A percentile compares a stretch with the other conserved stretches of the same genome.
These are phyloP conservation scores for Bufo gargarizans DNA, from an alignment of 2,113 vertebrate genomes.

Conservation along the genomic window DNA sequence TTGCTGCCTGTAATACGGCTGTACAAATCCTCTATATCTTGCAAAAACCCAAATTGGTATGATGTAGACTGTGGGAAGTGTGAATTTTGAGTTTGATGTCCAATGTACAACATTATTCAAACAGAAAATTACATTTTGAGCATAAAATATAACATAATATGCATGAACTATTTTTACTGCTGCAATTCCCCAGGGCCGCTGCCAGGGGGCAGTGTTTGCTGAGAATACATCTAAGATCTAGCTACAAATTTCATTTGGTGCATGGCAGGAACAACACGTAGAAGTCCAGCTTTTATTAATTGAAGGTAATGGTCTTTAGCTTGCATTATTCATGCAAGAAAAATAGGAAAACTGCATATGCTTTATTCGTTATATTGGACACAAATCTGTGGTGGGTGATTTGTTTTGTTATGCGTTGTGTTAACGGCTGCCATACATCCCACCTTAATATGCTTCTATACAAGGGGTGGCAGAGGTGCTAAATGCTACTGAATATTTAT, in stretches of 20 bases:
- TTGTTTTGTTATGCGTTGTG: too few species aligned
- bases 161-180: background rate
- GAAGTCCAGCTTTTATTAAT: background rate
- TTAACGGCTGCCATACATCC: too few species aligned
- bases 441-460: too few species aligned
- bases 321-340: too few species aligned
- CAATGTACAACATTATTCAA: background rate
- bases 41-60: background rate
- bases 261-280: background rate
- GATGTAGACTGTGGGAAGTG: background rate
- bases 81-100: background rate
- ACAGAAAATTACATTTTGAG: background rate
- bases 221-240: background rate
- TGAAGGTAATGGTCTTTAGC: background rate
- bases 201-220: background rate
- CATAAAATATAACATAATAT: background rate
- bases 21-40: background rate
- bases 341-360: too few species aligned
- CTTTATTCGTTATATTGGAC: too few species aligned
- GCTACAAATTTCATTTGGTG: background rate
- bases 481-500: background rate
- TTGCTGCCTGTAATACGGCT: too few species aligned
- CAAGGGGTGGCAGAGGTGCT: too few species aligned
- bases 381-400: too few species aligned
- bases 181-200: background rate